Evolutionary conservation across 2,888 invertebrate genomes (phyloP).

Genomic region (Lomographa bimaculata): DNA sequence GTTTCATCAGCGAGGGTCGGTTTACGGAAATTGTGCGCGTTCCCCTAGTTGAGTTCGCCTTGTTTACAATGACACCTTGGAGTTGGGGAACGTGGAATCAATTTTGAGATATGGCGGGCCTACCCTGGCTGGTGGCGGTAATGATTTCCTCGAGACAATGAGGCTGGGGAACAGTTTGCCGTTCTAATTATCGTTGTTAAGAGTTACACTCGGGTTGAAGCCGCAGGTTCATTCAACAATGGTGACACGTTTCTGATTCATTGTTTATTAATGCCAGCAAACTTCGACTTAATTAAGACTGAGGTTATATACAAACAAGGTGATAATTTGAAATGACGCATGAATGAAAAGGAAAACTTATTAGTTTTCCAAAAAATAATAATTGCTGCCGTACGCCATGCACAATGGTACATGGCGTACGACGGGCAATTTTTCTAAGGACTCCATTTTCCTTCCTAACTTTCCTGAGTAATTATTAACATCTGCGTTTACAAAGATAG

Average conservation of each 20-base stretch:
- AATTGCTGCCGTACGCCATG: no score
- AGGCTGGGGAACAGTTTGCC: slow-evolving; percentile 41
- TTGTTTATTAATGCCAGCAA: slow-evolving; percentile 57
- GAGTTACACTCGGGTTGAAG: slow-evolving; percentile 51
- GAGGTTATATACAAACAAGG: no score
- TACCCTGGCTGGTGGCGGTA: slow-evolving; percentile 29
- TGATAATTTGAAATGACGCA: no score
- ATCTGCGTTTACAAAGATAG: no score
- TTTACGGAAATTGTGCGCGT: slow-evolving; percentile 16
- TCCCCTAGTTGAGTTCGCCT: slow-evolving; percentile 5
- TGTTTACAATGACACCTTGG: slow-evolving; percentile 14
- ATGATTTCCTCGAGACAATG: slow-evolving; percentile 46
- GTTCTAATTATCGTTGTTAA: slow-evolving; percentile 58
- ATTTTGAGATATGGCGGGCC: slow-evolving; percentile 13
- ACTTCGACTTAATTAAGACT: slow-evolving; percentile 57
- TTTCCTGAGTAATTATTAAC: no score
- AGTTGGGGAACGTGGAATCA: slow-evolving; percentile 3
- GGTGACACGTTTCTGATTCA: slow-evolving; percentile 58
- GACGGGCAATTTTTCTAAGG: no score
- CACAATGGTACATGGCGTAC: no score
- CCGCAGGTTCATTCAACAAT: slow-evolving; percentile 51
- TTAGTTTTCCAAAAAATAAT: no score
- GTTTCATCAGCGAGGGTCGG: slow-evolving; percentile 12
- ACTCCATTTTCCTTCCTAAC: no score
- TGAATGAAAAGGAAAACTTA: no score